Evolutionary conservation across 1,140 invertebrate genomes (phyloP), one percentile per base, ranked within the genome.

Genomic region (Zophobas morio): DNA sequence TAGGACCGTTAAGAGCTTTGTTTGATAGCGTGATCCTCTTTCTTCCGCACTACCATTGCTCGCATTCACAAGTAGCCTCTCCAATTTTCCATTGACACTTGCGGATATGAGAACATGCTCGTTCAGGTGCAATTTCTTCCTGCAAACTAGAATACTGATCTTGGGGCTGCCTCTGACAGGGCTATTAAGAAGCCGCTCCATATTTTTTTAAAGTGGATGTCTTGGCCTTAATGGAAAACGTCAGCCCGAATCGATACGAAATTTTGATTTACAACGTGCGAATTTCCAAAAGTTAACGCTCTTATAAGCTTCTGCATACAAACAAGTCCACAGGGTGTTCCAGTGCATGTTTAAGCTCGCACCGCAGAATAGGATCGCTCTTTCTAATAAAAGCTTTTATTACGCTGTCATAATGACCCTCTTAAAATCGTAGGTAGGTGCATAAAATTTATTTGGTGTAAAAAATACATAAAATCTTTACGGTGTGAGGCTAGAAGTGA

Each of bases 1-100:
- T 72, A 39, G 70, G 46, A 72, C 33, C 51, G 70, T 51, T 60
- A 35, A 72, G 70, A 72, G 70, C 70, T 53, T 72, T 72, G 70
- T 72, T 72, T 72, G 70, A 72, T 72, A 72, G 70, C 37, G 36
- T 72, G 70, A 72, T 72, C 70, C 70, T 54, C 46, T 35, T 72
- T 72, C 70, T 72, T 51, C 46, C 36, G 1, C 47, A 33, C 8
- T 37, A 37, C 35, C 51, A 49, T 39, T 72, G 35, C 46, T 33
- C 20, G 47, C 70, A 72, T 72, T 53, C 51, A 51, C 70, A 54
- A 72, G 51, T 72, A 72, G 70, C 47, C 40, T 70, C 20, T 49
- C 47, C 70, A 39, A 53, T 51, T 51, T 39, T 8, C 47, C 46
- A 72, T 72, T 72, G 70, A 72, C 70, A 72, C 47, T 51, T 36